Evolutionary conservation across 1,140 invertebrate species (phyloP).

Genomic region (Pararge aegeria): DNA sequence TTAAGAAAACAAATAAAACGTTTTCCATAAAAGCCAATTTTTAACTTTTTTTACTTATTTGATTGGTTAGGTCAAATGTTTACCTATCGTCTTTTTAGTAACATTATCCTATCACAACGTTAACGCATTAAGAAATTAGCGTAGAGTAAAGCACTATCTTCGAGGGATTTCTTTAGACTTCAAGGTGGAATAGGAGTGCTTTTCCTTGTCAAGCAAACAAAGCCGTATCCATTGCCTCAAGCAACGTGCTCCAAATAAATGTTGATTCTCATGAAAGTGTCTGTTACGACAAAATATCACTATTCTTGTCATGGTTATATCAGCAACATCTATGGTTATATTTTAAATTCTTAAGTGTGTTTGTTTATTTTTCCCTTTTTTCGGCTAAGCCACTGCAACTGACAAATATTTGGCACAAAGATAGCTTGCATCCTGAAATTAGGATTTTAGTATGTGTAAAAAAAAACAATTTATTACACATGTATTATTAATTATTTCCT

Average conservation of each 20-base stretch:
- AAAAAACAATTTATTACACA: too few relatives aligned
- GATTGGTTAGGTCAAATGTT: not conserved
- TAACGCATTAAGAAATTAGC: not conserved
- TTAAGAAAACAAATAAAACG: too few relatives aligned
- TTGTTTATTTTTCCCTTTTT: too few relatives aligned
- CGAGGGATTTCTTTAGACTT: not conserved
- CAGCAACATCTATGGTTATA: too few relatives aligned
- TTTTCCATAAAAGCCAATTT: too few relatives aligned
- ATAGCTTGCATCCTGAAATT: too few relatives aligned
- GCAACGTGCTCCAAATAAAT: slow-evolving; percentile 3
- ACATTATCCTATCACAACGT: not conserved
- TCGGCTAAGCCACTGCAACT: too few relatives aligned
- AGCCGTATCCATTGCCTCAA: slow-evolving; percentile 19
- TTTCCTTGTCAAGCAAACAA: slow-evolving; percentile 22
- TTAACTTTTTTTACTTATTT: too few relatives aligned
- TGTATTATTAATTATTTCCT: too few relatives aligned
- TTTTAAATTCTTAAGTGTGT: too few relatives aligned
- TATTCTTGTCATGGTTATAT: not conserved
- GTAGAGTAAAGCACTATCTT: slow-evolving; percentile 3
- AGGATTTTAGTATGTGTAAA: too few relatives aligned
- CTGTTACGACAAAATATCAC: slow-evolving; percentile 4
- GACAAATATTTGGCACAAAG: too few relatives aligned
- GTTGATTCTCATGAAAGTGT: slow-evolving; percentile 4
- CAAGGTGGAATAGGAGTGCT: slow-evolving; percentile 13
- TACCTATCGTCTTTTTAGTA: not conserved